Base-by-base conservation (phyloP, 2,888 invertebrate genomes). In the Sacculina carcini region DNA sequence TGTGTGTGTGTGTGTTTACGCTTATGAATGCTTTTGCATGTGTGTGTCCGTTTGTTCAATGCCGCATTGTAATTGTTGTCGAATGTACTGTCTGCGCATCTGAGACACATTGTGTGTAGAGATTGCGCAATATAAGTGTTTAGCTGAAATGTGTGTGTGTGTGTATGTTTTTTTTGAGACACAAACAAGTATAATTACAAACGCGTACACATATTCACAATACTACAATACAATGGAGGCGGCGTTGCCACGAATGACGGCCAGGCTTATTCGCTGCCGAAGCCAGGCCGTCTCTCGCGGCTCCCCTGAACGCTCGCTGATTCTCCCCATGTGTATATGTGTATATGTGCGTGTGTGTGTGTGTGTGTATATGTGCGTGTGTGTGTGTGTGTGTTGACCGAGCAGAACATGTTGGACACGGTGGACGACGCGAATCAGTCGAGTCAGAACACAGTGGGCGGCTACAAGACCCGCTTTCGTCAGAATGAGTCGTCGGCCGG, bases 371-470 rank as follows among this genome's bases (percentile, higher is more conserved):
- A 42, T 42, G 24, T 42, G 21, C 24, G 24, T 21, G n/a, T n/a
- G n/a, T n/a, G n/a, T n/a, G n/a, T n/a, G n/a, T n/a, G n/a, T n/a
- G n/a, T n/a, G n/a, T n/a, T n/a, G n/a, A n/a, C n/a, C 16, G 10
- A 16, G 9, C 26, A 40, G 40, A 40, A 26, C 26, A 26, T 40
- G 40, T 26, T 40, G 40, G 40, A 40, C n/a, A n/a, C n/a, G 40
- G 40, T 26, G n/a, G 40, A 26, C 4, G 40, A 40, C 53, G 56
- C 54, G 26, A 54, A 52, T 6, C 51, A 54, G 12, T 51, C 51
- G n/a, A 48, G 53, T 5, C 53, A 52, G 36, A 56, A 54, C 40
- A 54, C 56, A 3, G 52, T 34, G 10, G 34, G 10, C n/a, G 34
- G 12, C 34, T n/a, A n/a, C n/a, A n/a, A n/a, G n/a, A n/a, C n/a